A percentile compares a stretch with the other conserved stretches of the same genome.
Conservation (phyloP, 2,888 invertebrate species). For the Schizotus pectinicornis region DNA sequence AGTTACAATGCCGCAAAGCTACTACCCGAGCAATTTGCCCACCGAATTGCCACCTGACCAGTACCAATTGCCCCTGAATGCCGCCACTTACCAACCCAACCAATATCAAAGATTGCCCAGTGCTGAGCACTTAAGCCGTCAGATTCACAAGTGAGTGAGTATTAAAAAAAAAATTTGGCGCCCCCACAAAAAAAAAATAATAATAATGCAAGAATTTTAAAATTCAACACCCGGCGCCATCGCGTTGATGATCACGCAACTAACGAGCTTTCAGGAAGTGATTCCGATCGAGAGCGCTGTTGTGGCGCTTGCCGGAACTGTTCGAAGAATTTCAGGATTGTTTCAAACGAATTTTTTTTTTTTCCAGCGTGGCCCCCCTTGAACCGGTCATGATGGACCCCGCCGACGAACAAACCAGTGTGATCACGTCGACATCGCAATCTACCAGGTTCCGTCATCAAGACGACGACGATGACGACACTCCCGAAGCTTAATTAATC, state of each 20-base stretch:
- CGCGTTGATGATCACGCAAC: no score
- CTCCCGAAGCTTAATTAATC: slow-evolving; percentile 11
- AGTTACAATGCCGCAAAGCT: slow-evolving; percentile 10
- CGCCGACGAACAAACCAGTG: slow-evolving; percentile 52
- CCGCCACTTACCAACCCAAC: slow-evolving; percentile 12
- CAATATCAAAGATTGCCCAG: slow-evolving; percentile 29
- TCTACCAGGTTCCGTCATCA: slow-evolving; percentile 37
- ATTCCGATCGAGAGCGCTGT: neutral
- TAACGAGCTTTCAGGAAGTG: neutral
- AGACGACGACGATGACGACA: slow-evolving; percentile 34
- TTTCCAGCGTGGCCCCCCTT: slow-evolving; percentile 65
- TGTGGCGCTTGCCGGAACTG: neutral
- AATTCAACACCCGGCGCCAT: neutral
- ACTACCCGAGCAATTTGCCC: slow-evolving; percentile 30
- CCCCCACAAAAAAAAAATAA: neutral
- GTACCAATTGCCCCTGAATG: slow-evolving; percentile 38
- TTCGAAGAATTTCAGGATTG: neutral
- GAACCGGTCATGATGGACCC: slow-evolving; percentile 60
- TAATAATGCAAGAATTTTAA: no score
- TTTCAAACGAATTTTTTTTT: slow-evolving; percentile 25
- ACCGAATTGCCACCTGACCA: slow-evolving; percentile 33
- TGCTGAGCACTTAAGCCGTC: slow-evolving; percentile 29
- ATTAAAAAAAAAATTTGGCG: neutral
- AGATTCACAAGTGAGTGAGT: slow-evolving; percentile 29
- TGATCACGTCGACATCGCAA: slow-evolving; percentile 53